Conservation (phyloP, 1,140 invertebrate species). For the Zaprionus ghesquierei region DNA sequence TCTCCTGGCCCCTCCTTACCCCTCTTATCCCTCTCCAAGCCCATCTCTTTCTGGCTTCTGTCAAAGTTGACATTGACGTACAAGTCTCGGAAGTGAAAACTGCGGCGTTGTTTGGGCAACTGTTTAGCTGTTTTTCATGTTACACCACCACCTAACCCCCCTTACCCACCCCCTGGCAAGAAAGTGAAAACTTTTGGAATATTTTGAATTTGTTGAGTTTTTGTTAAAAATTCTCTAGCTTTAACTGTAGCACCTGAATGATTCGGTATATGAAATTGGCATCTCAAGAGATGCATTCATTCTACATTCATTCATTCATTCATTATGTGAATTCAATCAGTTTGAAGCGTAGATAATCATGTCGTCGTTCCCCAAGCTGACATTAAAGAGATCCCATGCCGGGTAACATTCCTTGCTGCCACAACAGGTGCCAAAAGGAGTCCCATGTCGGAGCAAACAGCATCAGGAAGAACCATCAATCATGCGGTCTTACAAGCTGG, state of each 20-base stretch:
- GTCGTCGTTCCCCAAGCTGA: conserved; percentile 31
- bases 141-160: neutral
- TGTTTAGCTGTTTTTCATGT: conserved; percentile 68
- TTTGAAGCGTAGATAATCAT: conserved; percentile 5
- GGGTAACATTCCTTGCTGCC: conserved; percentile 3
- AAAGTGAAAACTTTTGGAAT: conserved; percentile 43
- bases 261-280: neutral
- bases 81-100: conserved; percentile 67
- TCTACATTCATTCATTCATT: neutral
- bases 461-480: conserved; percentile 64
- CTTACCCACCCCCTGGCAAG: neutral
- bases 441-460: neutral
- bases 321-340: neutral
- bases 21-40: neutral
- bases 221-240: neutral
- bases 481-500: conserved; percentile 36
- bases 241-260: neutral
- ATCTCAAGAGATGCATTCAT: neutral
- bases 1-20: neutral
- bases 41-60: conserved; percentile 49
- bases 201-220: conserved; percentile 14
- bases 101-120: conserved; percentile 51
- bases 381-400: neutral
- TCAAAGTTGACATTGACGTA: conserved; percentile 78
- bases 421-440: conserved; percentile 57